Conservation (phyloP, 2,113 vertebrate species). For the Lasiurus borealis region DNA sequence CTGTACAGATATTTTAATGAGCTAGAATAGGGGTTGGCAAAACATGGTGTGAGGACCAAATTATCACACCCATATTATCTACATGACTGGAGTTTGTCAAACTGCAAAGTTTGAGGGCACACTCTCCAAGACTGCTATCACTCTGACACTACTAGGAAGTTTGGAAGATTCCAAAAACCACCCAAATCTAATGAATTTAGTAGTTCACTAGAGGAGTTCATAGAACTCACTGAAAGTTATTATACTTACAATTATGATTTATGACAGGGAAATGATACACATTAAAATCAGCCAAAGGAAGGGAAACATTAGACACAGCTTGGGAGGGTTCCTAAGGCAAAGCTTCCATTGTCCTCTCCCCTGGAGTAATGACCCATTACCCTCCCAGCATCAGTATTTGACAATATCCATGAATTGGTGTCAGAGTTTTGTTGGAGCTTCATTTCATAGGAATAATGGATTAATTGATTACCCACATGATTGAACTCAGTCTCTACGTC, state of each 20-base stretch:
- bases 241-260: not conserved
- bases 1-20: constrained; percentile 4
- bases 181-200: not conserved
- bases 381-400: not conserved
- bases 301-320: not conserved
- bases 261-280: not conserved
- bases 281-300: not conserved
- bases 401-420: not conserved
- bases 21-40: not conserved
- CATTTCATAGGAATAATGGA: not conserved
- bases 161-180: not conserved
- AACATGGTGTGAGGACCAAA: not conserved
- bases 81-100: not conserved
- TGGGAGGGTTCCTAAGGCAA: not conserved
- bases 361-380: not conserved
- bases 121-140: not conserved
- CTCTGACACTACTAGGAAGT: not conserved
- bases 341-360: not conserved
- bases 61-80: not conserved
- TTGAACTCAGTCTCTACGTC: not conserved
- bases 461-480: not conserved
- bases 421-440: not conserved
- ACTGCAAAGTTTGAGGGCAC: not conserved
- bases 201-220: constrained; percentile 8
- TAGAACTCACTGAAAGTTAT: constrained; percentile 10